Evolutionary conservation across 2,113 vertebrate genomes (phyloP).

Genomic region (Coptodon rendalli): DNA sequence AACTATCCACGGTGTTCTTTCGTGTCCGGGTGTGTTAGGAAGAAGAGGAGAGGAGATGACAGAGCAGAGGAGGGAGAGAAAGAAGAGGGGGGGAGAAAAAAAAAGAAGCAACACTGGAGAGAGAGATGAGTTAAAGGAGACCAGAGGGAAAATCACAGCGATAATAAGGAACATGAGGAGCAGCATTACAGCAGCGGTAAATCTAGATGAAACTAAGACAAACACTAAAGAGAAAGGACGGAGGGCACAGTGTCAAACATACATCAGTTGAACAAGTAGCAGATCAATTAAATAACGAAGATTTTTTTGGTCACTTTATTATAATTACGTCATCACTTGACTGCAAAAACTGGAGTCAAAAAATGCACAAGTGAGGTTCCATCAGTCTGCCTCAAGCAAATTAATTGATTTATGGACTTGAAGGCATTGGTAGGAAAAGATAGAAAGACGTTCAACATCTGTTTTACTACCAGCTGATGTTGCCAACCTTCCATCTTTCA

Average conservation of each 20-base stretch:
- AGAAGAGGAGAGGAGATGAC: conserved; percentile 35
- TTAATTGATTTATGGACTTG: not conserved
- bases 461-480: not conserved
- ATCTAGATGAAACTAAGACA: conserved; percentile 37
- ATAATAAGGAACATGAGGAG: conserved; percentile 51
- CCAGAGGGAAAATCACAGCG: conserved; percentile 52
- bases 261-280: not conserved
- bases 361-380: not conserved
- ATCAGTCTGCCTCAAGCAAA: not conserved
- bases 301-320: not conserved
- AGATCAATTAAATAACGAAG: not conserved
- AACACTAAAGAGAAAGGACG: conserved; percentile 27
- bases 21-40: conserved; percentile 47
- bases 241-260: conserved; percentile 1
- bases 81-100: not conserved
- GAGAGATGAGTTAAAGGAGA: conserved; percentile 28
- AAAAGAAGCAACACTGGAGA: not conserved
- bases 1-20: conserved; percentile 64
- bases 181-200: conserved; percentile 17
- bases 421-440: not conserved
- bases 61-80: conserved; percentile 54
- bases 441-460: not conserved
- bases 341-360: not conserved
- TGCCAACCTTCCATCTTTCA: not conserved
- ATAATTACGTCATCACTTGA: not conserved